Base-by-base conservation (phyloP, 2,113 vertebrate species). In the Cephalopterus ornatus region DNA sequence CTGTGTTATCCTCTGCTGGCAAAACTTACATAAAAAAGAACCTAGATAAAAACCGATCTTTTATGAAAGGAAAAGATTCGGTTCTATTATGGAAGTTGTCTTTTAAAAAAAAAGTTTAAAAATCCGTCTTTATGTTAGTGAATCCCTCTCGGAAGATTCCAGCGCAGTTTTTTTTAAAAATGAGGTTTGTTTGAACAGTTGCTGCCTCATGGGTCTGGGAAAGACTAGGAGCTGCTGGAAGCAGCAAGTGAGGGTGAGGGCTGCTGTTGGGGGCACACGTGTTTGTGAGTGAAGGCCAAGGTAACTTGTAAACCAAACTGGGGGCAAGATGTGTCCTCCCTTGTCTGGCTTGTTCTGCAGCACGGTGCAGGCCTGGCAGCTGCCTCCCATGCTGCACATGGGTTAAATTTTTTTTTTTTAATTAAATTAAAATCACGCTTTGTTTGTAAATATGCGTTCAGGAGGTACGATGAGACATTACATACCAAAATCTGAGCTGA, bases 201-300 rank as follows among this genome's bases (percentile, higher is more conserved):
- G 1, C 12, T 76, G 73, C 21, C 16, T 49, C 49, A 8, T 63
- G 21, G 12, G 12, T 30, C 16, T 37, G 72, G 5, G 33, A 37
- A 55, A 39, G 73, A 22, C 0, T 0, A 30, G 35, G 66, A 72
- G 74, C 55, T 58, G 74, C 18, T 58, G 71, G 62, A 41, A 56
- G 10, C 13, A 4, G 50, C 17, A 59, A 42, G 27, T 1, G 8
- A 37, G 41, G 18, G 17, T 37, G 23, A 26, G 73, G 74, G 77
- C 56, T 56, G 50, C 19, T 47, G 6, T 41, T 75, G 5, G 27
- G 35, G 14, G 14, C 1, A 0, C 0, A 0, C 17, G 0, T 8
- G 10, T 39, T 59, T 19, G 21, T 30, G 41, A 39, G 28, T 32
- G 17, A 9, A 5, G 8, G 35, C 27, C 21, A 28, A 18, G 41